A percentile compares a stretch with the other conserved stretches of the same genome.
Conservation (phyloP, 2,797 vertebrate species). For the Carapus acus region DNA sequence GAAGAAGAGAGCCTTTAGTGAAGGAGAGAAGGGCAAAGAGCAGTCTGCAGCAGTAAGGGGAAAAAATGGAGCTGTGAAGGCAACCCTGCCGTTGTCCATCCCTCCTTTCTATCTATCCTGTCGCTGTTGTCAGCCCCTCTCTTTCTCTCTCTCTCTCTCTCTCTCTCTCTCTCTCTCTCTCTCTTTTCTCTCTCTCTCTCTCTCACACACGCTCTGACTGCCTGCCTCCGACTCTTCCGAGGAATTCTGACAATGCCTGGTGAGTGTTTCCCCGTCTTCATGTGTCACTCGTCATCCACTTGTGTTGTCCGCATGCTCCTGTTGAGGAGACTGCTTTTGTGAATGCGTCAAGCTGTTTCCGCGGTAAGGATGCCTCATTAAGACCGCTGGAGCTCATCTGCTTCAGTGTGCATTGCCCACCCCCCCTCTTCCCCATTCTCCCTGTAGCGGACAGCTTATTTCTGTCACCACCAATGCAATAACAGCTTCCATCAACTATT, state of each 20-base stretch:
- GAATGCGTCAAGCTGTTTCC: conserved; percentile 7
- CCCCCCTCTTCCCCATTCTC: conserved; percentile 40
- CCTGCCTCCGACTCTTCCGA: conserved; percentile 48
- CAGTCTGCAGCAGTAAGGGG: conserved; percentile 40
- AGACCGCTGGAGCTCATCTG: conserved; percentile 41
- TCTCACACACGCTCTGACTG: conserved; percentile 42
- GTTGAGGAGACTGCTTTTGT: conserved; percentile 1
- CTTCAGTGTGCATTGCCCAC: conserved; percentile 27
- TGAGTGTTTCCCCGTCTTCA: conserved; percentile 61
- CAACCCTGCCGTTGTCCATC: conserved; percentile 48
- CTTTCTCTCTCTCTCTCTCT: conserved; percentile 12
- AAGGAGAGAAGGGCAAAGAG: conserved; percentile 40
- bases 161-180: conserved; percentile 34
- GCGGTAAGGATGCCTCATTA: conserved; percentile 36
- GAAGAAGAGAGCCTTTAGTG: conserved; percentile 46
- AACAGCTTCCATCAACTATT: conserved; percentile 30
- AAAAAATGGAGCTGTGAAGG: conserved; percentile 60
- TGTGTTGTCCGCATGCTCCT: conserved; percentile 17
- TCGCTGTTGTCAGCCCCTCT: too few species aligned
- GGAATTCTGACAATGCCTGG: conserved; percentile 69
- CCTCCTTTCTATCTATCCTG: conserved; percentile 31
- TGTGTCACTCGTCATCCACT: conserved; percentile 49
- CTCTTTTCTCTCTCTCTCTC: conserved; percentile 48
- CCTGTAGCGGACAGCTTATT: conserved; percentile 13
- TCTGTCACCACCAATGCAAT: conserved; percentile 46